These are phyloP conservation scores for Apocrypta bakeri DNA, from an alignment of 1,140 invertebrate species.

Conservation along the genomic window DNA sequence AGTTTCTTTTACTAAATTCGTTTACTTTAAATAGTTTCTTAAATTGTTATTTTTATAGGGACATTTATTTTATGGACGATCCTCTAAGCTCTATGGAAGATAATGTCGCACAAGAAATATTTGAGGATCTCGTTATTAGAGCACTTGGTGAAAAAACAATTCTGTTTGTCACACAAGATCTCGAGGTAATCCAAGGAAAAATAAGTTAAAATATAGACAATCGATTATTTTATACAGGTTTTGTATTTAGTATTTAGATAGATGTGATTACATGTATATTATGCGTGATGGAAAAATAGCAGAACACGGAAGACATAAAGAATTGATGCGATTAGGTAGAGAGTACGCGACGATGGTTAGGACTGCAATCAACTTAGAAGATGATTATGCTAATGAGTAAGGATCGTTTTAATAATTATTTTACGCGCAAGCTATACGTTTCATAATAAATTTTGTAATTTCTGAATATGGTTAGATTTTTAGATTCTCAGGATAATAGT, in stretches of 20 bases:
- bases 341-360: constrained; percentile 76
- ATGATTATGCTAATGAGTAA: constrained; percentile 49
- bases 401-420: constrained; percentile 26
- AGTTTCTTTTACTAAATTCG: constrained; percentile 8
- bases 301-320: constrained; percentile 80
- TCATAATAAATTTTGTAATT: neutral
- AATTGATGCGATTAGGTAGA: constrained; percentile 78
- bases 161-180: constrained; percentile 80
- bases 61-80: constrained; percentile 85
- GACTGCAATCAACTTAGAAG: constrained; percentile 47
- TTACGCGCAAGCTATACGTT: neutral
- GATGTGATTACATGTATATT: constrained; percentile 77
- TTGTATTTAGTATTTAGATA: constrained; percentile 75
- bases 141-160: constrained; percentile 80
- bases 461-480: neutral
- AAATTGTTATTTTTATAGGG: constrained; percentile 61
- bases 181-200: constrained; percentile 67
- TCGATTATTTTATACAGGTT: neutral
- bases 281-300: constrained; percentile 80
- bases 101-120: constrained; percentile 79
- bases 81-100: constrained; percentile 81
- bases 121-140: constrained; percentile 76
- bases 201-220: constrained; percentile 16
- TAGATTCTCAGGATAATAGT: neutral
- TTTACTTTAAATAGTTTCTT: constrained; percentile 16